phyloP scores from a whole-genome alignment of 1,140 invertebrate genomes.

The Sesamia nonagrioides region DNA sequence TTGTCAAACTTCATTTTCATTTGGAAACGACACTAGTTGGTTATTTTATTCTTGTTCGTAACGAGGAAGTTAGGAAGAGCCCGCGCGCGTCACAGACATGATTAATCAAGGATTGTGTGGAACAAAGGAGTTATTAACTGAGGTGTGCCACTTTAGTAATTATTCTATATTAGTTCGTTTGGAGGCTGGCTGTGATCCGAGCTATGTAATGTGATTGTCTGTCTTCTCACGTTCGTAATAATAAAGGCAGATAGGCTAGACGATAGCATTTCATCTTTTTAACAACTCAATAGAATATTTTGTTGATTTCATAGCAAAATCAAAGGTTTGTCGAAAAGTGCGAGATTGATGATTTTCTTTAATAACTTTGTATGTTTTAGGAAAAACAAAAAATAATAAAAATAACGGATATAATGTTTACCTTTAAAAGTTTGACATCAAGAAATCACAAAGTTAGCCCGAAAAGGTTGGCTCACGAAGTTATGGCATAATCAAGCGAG shows the following conservation, averaged over 20 bases:
- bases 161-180: conserved; percentile 30
- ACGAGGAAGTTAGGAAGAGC: conserved; percentile 23
- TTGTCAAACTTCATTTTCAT: conserved; percentile 6
- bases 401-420: too few relatives aligned
- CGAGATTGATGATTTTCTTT: too few relatives aligned
- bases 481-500: neutral
- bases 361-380: too few relatives aligned
- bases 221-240: neutral
- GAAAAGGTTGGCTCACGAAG: neutral
- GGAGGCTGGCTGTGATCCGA: conserved; percentile 1
- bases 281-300: too few relatives aligned
- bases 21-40: neutral
- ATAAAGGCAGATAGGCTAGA: too few relatives aligned
- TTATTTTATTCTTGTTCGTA: conserved; percentile 28
- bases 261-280: too few relatives aligned
- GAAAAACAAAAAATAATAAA: too few relatives aligned
- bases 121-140: neutral
- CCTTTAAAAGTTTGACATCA: neutral
- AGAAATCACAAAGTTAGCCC: neutral
- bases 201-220: conserved; percentile 9
- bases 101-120: conserved; percentile 28
- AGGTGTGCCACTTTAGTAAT: conserved; percentile 8
- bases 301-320: too few relatives aligned
- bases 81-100: conserved; percentile 17
- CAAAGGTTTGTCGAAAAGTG: too few relatives aligned